Evolutionary conservation across 64 coral and sea anemone genomes (phyloP), one percentile per base, ranked within the genome.

Genomic region (Porites australiensis): DNA sequence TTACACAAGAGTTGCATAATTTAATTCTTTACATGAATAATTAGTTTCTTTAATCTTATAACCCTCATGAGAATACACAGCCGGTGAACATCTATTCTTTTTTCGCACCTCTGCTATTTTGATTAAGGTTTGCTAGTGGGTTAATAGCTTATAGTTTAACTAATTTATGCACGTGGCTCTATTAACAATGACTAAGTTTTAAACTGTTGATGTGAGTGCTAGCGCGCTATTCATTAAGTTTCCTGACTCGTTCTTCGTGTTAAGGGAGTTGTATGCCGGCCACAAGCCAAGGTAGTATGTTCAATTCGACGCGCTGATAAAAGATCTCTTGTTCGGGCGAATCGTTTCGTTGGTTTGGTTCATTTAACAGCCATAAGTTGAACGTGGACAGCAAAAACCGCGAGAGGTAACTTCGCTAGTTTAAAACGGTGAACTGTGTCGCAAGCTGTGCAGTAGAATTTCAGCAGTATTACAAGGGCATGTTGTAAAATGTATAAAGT

Each of bases 131-230:
- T 37, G 27, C 27, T 37, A 37, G 27, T 37, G 27, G 27, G 27
- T 37, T 37, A 16, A 15, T 52, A 47, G 73, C 46, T 52, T 44
- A 76, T 47, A 76, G 73, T 76, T 6, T 76, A 47, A 47, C 50
- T 47, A 50, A 76, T 50, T 76, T 76, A 47, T 76, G 45, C 73
- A 76, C 73, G 73, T 76, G 73, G 13, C 45, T 76, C 47, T 12
- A n/a, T 76, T 18, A 47, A 76, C 73, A 76, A 76, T 76, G 50
- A 37, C 27, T 37, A 13, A 50, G 7, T 57, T 57, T 9, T 76
- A 8, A 76, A 49, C 73, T 76, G 73, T 50, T 76, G 44, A 50
- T 50, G 73, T 18, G 45, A 48, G 7, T 12, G 18, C 45, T 47
- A 48, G 7, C 54, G 18, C 45, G 73, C 73, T 19, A 76, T 76